phyloP scores from a whole-genome alignment of 2,797 vertebrate species.

The Coccyzus lansbergi region DNA sequence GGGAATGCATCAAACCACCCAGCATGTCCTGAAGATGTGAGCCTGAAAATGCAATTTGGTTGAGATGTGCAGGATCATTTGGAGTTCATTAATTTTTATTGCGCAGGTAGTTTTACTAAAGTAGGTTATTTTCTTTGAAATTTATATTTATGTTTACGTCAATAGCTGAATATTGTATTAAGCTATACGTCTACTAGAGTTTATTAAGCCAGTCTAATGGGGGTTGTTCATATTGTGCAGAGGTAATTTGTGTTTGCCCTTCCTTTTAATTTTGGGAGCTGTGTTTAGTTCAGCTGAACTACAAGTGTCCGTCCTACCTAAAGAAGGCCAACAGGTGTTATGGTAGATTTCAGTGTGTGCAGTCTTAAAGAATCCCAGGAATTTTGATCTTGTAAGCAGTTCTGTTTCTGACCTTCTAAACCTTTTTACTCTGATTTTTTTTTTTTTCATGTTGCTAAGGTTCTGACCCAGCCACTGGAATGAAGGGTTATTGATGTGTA shows the following conservation, averaged over 20 bases:
- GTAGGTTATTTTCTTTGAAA: conserved; percentile 86
- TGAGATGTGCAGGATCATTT: conserved; percentile 86
- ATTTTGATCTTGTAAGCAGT: conserved; percentile 33
- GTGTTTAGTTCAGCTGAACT: conserved; percentile 27
- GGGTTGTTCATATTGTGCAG: conserved; percentile 62
- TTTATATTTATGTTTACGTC: conserved; percentile 87
- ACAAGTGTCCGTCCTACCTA: not conserved
- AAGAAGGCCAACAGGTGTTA: conserved; percentile 66
- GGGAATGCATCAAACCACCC: conserved; percentile 88
- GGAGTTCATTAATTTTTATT: conserved; percentile 97
- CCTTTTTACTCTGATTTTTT: conserved; percentile 38
- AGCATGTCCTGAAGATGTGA: conserved; percentile 89
- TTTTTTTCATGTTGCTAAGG: conserved; percentile 34
- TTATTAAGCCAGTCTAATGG: conserved; percentile 81
- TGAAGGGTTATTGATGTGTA: conserved; percentile 68
- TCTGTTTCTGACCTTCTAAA: conserved; percentile 60
- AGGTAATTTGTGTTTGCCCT: conserved; percentile 70
- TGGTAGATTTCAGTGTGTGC: conserved; percentile 10
- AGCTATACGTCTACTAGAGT: conserved; percentile 79
- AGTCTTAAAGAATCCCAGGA: conserved; percentile 3
- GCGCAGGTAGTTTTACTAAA: conserved; percentile 89
- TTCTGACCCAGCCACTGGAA: conserved; percentile 66
- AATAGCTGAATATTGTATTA: conserved; percentile 82
- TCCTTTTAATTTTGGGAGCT: conserved; percentile 60
- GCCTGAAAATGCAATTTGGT: conserved; percentile 90